These are phyloP conservation scores for Lagria hirta DNA, from an alignment of 2,888 invertebrate genomes.

Conservation along the genomic window DNA sequence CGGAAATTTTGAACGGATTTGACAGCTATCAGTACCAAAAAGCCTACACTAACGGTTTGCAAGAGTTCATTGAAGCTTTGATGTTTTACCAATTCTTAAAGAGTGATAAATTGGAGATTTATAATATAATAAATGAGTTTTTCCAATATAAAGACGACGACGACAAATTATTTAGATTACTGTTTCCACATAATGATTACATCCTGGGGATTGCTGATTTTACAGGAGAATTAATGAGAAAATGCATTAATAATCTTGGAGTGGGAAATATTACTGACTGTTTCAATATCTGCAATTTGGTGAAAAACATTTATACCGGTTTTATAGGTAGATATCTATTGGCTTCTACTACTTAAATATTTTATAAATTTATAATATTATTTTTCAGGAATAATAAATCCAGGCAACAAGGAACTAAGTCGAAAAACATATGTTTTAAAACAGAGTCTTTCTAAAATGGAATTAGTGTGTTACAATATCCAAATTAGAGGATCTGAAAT, in stretches of 20 bases:
- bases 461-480: conserved; percentile 57
- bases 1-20: conserved; percentile 69
- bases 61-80: conserved; percentile 86
- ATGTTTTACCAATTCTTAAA: conserved; percentile 74
- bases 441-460: conserved; percentile 80
- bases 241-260: conserved; percentile 80
- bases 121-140: conserved; percentile 46
- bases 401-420: conserved; percentile 63
- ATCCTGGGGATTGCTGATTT: conserved; percentile 83
- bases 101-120: conserved; percentile 61
- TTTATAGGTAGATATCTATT: conserved; percentile 61
- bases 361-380: conserved; percentile 4
- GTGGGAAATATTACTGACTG: conserved; percentile 74
- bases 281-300: conserved; percentile 68
- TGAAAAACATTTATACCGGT: conserved; percentile 67
- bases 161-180: conserved; percentile 35
- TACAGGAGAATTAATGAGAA: conserved; percentile 89
- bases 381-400: conserved; percentile 53
- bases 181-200: conserved; percentile 58
- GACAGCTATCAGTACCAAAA: conserved; percentile 70
- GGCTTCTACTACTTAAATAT: not conserved
- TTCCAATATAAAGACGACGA: conserved; percentile 39
- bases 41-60: conserved; percentile 68
- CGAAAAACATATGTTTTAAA: conserved; percentile 72
- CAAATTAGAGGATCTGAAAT: conserved; percentile 64